Percentiles rank a stretch among this genome's conserved stretches.
These are phyloP conservation scores for Callionymus lyra DNA, from an alignment of 2,113 vertebrate species.

Conservation along the genomic window DNA sequence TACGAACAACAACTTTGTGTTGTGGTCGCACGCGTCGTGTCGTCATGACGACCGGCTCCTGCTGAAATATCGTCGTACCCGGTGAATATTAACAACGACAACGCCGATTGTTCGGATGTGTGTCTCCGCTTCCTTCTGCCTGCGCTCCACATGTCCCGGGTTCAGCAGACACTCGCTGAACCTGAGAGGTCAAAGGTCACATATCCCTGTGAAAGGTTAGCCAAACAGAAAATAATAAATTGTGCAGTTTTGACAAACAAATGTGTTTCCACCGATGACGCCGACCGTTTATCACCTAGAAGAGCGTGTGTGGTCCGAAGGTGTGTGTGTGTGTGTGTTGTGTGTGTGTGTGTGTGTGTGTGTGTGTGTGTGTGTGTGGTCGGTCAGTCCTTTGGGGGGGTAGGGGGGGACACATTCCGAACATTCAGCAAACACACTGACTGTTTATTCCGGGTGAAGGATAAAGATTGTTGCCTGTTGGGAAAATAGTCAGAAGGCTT, in stretches of 20 bases:
- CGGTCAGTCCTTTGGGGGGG: neutral
- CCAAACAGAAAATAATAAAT: conserved; percentile 49
- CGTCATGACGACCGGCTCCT: too few relatives aligned
- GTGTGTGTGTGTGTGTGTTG: too few relatives aligned
- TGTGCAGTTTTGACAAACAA: conserved; percentile 37
- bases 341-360: too few relatives aligned
- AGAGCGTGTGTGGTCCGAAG: conserved; percentile 31
- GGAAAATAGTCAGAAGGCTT: conserved; percentile 24
- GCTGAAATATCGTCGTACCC: too few relatives aligned
- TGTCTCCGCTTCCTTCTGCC: conserved; percentile 39
- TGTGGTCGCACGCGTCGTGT: too few relatives aligned
- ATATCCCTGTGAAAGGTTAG: conserved; percentile 48
- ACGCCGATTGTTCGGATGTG: conserved; percentile 6
- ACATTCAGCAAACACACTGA: conserved; percentile 11
- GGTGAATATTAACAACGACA: neutral
- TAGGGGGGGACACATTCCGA: conserved; percentile 8
- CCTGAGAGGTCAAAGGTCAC: conserved; percentile 20
- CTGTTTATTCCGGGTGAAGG: neutral
- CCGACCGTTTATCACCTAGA: conserved; percentile 1
- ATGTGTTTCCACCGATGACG: conserved; percentile 8
- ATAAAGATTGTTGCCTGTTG: conserved; percentile 9
- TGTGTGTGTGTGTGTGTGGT: too few relatives aligned
- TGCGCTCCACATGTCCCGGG: conserved; percentile 53
- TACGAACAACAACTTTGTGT: too few relatives aligned
- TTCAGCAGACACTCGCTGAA: conserved; percentile 37